Evolutionary conservation across 2,113 vertebrate genomes (phyloP).

Genomic region (Proteles cristata): DNA sequence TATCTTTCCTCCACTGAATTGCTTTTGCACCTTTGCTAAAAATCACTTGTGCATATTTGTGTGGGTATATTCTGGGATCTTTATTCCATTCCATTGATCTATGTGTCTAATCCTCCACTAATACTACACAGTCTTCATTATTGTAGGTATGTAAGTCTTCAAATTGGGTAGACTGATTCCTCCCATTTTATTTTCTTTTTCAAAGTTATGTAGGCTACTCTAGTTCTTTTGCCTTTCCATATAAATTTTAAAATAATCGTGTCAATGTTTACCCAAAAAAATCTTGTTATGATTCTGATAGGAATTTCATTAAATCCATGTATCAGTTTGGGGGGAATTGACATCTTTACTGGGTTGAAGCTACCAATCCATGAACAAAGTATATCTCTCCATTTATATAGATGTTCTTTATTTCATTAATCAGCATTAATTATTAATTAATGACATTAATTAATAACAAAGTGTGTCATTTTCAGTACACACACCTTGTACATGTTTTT

Average conservation of each 20-base stretch:
- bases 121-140: background rate
- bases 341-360: background rate
- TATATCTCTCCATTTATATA: background rate
- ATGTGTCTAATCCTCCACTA: background rate
- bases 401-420: background rate
- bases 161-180: background rate
- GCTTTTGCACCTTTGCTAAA: background rate
- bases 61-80: background rate
- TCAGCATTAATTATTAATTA: background rate
- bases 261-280: background rate
- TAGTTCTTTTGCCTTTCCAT: background rate
- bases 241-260: background rate
- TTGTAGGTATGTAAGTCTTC: background rate
- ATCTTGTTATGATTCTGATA: background rate
- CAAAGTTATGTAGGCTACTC: background rate
- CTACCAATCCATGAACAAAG: background rate
- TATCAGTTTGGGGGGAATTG: background rate
- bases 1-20: background rate
- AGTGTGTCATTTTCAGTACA: background rate
- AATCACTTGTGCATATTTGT: background rate
- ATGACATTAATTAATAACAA: too few relatives aligned
- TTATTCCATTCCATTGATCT: background rate
- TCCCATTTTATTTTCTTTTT: slow-evolving; percentile 34
- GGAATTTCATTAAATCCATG: background rate
- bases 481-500: background rate